phyloP scores from a whole-genome alignment of 2,888 invertebrate genomes.

The Actias luna region DNA sequence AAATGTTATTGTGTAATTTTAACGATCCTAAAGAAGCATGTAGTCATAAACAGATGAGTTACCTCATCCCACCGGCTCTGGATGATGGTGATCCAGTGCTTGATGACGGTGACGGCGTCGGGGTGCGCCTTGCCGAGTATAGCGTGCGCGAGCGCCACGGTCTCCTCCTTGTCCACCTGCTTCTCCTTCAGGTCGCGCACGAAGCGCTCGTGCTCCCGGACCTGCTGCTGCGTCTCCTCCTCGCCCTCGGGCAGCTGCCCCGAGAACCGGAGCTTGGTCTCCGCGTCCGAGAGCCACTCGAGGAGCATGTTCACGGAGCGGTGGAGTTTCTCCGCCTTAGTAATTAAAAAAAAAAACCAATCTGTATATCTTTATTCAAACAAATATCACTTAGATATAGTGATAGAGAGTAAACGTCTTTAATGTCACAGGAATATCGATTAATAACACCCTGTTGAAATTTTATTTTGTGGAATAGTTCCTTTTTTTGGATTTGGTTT shows the following conservation, averaged over 20 bases:
- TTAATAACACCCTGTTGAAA: no score
- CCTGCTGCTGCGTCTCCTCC: constrained; percentile 90
- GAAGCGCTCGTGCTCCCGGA: constrained; percentile 92
- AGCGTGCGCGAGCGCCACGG: constrained; percentile 92
- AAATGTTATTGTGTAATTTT: no score
- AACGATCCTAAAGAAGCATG: no score
- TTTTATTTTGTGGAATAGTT: no score
- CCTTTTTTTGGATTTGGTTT: no score
- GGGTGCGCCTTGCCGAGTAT: constrained; percentile 97
- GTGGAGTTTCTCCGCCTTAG: constrained; percentile 93
- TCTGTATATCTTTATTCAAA: background rate
- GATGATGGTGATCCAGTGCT: constrained; percentile 99
- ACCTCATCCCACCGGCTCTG: constrained; percentile 98
- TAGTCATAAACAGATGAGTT: no score
- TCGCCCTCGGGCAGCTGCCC: constrained; percentile 96
- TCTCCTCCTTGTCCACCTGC: constrained; percentile 92
- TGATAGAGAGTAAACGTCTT: no score
- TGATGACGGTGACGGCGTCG: constrained; percentile 98
- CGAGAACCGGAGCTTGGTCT: constrained; percentile 95
- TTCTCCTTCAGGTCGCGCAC: constrained; percentile 91
- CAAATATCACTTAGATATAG: no score
- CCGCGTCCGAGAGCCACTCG: constrained; percentile 98
- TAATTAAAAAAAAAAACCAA: background rate
- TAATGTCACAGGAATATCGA: no score
- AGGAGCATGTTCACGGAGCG: constrained; percentile 96